A percentile compares a stretch with the other conserved stretches of the same genome.
Conservation (phyloP, 2,888 invertebrate genomes). For the Ophioninae sp. region DNA sequence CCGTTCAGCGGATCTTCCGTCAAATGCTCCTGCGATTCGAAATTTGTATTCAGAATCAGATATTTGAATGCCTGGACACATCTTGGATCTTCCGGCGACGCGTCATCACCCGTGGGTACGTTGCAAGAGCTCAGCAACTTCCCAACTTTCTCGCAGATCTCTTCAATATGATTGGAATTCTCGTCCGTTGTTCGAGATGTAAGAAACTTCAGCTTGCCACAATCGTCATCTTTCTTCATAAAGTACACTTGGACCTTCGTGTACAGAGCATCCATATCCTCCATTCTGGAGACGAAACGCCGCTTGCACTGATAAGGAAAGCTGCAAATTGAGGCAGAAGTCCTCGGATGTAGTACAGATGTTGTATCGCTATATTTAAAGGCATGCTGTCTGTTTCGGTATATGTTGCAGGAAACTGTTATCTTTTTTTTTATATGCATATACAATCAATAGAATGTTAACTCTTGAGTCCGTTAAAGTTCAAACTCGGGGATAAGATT, state of each 20-base stretch:
- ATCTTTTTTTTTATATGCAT: background rate
- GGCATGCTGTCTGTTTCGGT: no score
- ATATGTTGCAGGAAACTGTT: background rate
- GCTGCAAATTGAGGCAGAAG: background rate
- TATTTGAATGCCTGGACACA: conserved; percentile 70
- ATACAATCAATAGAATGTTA: background rate
- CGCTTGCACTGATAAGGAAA: background rate
- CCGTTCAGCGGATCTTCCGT: conserved; percentile 72
- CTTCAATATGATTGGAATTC: conserved; percentile 64
- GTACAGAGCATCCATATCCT: conserved; percentile 66
- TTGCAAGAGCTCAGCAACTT: conserved; percentile 54
- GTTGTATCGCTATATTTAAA: background rate
- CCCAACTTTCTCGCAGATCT: conserved; percentile 63
- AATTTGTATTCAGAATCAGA: conserved; percentile 75
- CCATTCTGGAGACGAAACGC: conserved; percentile 38
- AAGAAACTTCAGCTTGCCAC: conserved; percentile 67
- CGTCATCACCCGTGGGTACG: conserved; percentile 50
- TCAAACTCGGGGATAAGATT: background rate
- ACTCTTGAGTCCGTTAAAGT: background rate
- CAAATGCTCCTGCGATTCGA: conserved; percentile 71
- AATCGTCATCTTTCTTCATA: conserved; percentile 66
- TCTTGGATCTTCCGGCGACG: conserved; percentile 39
- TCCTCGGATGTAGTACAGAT: background rate
- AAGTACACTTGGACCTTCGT: conserved; percentile 65
- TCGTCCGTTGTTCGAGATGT: conserved; percentile 69